A percentile compares a stretch with the other conserved stretches of the same genome.
Evolutionary conservation across 2,888 invertebrate species (phyloP).

Genomic region (Lithodes maja): DNA sequence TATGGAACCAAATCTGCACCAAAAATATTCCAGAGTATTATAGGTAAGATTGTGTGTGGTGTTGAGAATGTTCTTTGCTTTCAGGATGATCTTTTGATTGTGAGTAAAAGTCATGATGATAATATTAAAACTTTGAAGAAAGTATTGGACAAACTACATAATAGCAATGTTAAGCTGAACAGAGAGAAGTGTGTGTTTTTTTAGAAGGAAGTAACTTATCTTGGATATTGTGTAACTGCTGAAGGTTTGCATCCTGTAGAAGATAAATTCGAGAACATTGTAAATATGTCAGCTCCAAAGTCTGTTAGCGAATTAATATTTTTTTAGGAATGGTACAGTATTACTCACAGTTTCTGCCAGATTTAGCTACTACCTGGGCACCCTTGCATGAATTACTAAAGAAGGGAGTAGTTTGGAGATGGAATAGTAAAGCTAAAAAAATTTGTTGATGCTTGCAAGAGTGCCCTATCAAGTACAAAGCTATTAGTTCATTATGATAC

Average conservation of each 20-base stretch:
- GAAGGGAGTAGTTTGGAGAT: background rate
- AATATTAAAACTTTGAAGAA: too few species aligned
- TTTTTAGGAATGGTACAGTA: background rate
- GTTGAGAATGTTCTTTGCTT: background rate
- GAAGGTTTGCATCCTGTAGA: too few species aligned
- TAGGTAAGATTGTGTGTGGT: too few species aligned
- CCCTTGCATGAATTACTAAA: background rate
- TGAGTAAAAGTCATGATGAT: background rate
- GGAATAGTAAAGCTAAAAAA: background rate
- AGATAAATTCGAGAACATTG: background rate
- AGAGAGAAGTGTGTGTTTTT: too few species aligned
- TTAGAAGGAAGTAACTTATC: too few species aligned
- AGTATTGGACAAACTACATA: background rate
- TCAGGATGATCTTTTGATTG: background rate
- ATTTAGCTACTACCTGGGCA: background rate
- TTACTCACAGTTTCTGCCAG: slow-evolving; percentile 6
- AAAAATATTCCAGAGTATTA: background rate
- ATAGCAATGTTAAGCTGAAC: background rate
- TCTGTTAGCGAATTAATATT: background rate
- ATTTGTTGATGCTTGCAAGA: background rate
- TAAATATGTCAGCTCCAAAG: background rate
- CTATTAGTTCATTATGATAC: slow-evolving; percentile 26
- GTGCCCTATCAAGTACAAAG: background rate
- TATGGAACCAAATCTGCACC: background rate
- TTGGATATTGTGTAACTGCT: too few species aligned